Conservation (phyloP, 1,140 invertebrate genomes). For the Sitobion miscanthi region DNA sequence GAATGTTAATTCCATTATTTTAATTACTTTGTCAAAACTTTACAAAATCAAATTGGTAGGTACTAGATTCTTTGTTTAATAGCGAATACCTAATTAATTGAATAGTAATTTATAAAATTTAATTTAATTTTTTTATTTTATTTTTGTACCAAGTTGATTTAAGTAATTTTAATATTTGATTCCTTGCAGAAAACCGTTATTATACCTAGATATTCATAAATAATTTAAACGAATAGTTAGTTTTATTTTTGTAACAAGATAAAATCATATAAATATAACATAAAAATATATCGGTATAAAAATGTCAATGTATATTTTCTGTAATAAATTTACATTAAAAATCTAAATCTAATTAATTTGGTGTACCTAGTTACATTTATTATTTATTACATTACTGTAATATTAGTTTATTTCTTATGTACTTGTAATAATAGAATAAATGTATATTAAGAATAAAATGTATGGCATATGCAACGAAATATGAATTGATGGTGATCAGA, state of each 20-base stretch:
- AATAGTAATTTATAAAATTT: no score
- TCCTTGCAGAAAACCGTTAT: no score
- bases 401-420: background rate
- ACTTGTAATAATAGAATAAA: background rate
- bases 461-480: background rate
- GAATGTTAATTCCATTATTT: no score
- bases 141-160: background rate
- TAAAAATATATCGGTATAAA: background rate
- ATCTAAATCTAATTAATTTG: background rate
- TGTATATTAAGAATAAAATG: background rate
- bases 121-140: background rate
- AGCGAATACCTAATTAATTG: no score
- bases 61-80: no score
- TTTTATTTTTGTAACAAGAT: no score
- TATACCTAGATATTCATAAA: background rate
- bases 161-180: background rate
- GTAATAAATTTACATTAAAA: background rate
- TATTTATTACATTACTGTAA: background rate
- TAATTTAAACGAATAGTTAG: background rate
- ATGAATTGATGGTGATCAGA: background rate
- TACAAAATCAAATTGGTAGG: no score
- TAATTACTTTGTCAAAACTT: no score
- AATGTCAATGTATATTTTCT: background rate
- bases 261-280: background rate
- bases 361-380: background rate